These are phyloP conservation scores for Melanotaenia maccullochi DNA, from an alignment of 2,797 vertebrate genomes.

Conservation along the genomic window DNA sequence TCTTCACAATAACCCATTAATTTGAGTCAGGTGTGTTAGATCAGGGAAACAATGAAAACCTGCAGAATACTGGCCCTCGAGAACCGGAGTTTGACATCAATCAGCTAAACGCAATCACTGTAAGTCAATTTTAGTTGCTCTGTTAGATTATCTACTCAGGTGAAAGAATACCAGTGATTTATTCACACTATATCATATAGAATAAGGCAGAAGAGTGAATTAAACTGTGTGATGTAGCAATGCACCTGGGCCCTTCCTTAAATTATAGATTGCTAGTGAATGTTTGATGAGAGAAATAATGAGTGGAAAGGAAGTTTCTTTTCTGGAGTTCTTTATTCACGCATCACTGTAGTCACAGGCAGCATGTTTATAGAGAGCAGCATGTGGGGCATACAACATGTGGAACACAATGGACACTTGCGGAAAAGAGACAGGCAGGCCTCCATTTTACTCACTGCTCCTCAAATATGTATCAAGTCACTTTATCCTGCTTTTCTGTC, in stretches of 20 bases:
- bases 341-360: conserved; percentile 46
- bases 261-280: conserved; percentile 42
- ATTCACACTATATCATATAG: background rate
- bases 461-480: conserved; percentile 19
- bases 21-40: too few species aligned
- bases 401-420: conserved; percentile 38
- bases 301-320: conserved; percentile 6
- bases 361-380: conserved; percentile 51
- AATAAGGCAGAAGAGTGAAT: background rate
- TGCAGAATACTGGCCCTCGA: too few species aligned
- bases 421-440: conserved; percentile 32
- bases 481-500: conserved; percentile 27
- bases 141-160: background rate
- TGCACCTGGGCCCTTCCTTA: conserved; percentile 12
- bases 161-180: background rate
- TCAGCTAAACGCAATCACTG: conserved; percentile 7
- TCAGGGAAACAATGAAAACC: too few species aligned
- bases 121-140: background rate
- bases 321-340: conserved; percentile 75
- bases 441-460: conserved; percentile 27
- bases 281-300: conserved; percentile 38
- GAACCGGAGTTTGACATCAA: background rate
- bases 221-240: background rate
- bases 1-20: too few species aligned
- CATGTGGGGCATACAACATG: conserved; percentile 48